These are phyloP conservation scores for Drymodes brunneopygia DNA, from an alignment of 2,113 vertebrate species.

Conservation along the genomic window DNA sequence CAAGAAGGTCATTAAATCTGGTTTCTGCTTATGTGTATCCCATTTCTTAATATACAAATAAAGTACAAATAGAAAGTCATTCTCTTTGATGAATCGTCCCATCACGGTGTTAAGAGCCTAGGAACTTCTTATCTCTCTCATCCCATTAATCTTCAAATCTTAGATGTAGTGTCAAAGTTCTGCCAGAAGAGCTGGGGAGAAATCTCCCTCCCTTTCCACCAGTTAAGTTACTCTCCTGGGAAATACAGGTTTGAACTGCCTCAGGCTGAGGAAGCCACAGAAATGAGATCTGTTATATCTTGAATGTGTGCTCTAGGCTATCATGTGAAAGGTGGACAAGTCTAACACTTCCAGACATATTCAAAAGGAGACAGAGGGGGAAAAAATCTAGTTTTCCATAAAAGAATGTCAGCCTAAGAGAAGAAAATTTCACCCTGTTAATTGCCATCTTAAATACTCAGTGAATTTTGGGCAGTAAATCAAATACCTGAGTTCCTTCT, in stretches of 20 bases:
- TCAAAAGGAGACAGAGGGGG: background rate
- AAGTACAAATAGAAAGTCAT: background rate
- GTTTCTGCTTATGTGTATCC: background rate
- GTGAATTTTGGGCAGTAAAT: background rate
- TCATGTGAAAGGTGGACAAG: slow-evolving; percentile 14
- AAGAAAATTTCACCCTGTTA: background rate
- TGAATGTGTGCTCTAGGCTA: background rate
- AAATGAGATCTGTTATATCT: slow-evolving; percentile 10
- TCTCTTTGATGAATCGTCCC: background rate
- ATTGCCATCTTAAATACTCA: background rate
- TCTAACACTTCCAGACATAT: background rate
- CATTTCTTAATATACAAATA: background rate
- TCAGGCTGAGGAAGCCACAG: slow-evolving; percentile 23
- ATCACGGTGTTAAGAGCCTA: background rate
- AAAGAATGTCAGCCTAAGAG: background rate
- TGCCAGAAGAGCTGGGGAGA: background rate
- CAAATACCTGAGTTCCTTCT: background rate
- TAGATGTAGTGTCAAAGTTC: background rate
- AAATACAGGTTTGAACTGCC: background rate
- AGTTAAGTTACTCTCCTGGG: background rate
- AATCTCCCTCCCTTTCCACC: background rate
- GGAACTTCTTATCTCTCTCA: background rate
- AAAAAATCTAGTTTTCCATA: background rate
- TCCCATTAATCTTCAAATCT: background rate
- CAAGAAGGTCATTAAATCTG: background rate